Base-by-base conservation (phyloP, 2,888 invertebrate genomes). In the Tribolium freemani region DNA sequence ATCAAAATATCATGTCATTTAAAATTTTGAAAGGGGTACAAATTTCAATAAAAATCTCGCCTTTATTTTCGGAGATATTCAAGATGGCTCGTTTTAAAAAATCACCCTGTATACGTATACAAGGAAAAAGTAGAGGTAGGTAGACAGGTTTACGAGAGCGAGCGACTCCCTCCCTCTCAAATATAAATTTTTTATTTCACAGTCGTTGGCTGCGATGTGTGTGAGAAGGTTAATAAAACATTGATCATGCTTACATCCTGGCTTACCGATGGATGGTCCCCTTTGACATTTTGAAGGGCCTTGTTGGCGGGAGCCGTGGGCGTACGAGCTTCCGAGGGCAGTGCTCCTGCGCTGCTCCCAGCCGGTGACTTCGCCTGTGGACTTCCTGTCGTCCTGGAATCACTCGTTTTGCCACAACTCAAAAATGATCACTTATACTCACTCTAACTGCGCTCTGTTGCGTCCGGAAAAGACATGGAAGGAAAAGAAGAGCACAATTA, bases 231-330 rank as follows among this genome's bases (percentile, higher is more conserved):
- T 64, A 60, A 70, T 70, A 73, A 60, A 73, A 73, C 73, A 73
- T 64, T 80, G 77, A 81, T 80, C 84, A 84, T 84, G 84, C 84
- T 84, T 84, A 84, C 84, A 83, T 83, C 83, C 81, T 79, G 82
- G 89, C 91, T 91, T 89, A 94, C 93, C 89, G 93, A 93, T 83
- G 93, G 93, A 87, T 94, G 93, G 84, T 93, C 88, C 79, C 85
- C 86, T 88, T 94, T 94, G 88, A 93, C 93, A 89, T 93, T 93
- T 82, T 92, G 92, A 77, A 93, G 89, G 80, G 92, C 92, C 83
- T 93, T 93, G 88, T 93, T 93, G 85, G 92, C 91, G 2, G 91
- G 91, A 53, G 92, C 88, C 84, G 84, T 91, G 84, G 85, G 93
- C 84, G 79, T 90, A 82, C 80, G 90, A 87, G 76, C 90, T 89